Percentiles rank a stretch among this genome's conserved stretches.
Evolutionary conservation across 64 coral and sea anemone species (phyloP).

Genomic region (Pocillopora damicornis): DNA sequence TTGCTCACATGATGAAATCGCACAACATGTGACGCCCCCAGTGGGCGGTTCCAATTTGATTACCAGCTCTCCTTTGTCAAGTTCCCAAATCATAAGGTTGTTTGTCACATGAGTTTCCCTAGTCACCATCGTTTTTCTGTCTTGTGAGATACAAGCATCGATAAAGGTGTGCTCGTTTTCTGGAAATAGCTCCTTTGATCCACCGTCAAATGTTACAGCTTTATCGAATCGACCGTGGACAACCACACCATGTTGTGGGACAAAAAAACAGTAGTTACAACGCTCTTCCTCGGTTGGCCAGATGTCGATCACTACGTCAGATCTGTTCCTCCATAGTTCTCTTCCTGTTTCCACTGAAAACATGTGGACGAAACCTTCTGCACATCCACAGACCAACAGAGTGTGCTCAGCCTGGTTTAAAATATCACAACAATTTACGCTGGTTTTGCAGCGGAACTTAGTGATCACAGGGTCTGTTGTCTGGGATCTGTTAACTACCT

Average conservation of each 20-base stretch:
- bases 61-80: conserved; percentile 13
- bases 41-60: conserved; percentile 13
- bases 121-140: conserved; percentile 47
- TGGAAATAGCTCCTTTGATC: conserved; percentile 29
- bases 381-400: conserved; percentile 50
- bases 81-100: conserved; percentile 51
- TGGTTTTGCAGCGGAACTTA: conserved; percentile 45
- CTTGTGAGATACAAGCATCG: conserved; percentile 53
- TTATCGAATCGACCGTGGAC: conserved; percentile 50
- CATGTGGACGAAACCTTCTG: conserved; percentile 33
- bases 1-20: conserved; percentile 44
- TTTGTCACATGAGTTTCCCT: conserved; percentile 29
- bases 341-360: conserved; percentile 64
- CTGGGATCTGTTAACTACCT: conserved; percentile 52
- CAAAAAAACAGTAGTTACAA: conserved; percentile 63
- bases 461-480: conserved; percentile 40
- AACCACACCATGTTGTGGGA: conserved; percentile 37
- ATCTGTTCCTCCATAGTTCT: conserved; percentile 28
- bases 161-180: conserved; percentile 54
- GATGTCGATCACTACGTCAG: conserved; percentile 7
- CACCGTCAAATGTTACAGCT: conserved; percentile 15
- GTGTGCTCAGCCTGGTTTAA: conserved; percentile 8
- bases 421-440: conserved; percentile 73
- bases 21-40: conserved; percentile 57
- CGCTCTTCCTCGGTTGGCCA: conserved; percentile 66